Percentiles rank a stretch among this genome's conserved stretches.
Evolutionary conservation across 1,140 invertebrate species (phyloP).

Genomic region (Lordiphosa collinella): DNA sequence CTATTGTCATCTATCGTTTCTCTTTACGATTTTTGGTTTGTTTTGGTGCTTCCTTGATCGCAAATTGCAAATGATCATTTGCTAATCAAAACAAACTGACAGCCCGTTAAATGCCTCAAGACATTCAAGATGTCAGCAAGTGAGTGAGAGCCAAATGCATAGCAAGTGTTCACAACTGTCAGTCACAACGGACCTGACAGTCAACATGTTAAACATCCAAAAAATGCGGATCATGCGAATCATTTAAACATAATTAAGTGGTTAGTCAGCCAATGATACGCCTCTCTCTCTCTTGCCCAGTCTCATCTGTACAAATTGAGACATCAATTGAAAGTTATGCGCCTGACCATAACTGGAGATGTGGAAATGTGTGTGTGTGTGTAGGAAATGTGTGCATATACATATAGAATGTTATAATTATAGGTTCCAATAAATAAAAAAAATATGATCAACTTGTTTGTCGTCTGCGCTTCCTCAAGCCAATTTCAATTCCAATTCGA

Average conservation of each 20-base stretch:
- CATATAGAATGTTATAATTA: conserved; percentile 22
- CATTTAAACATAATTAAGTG: conserved; percentile 12
- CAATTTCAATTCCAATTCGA: not conserved
- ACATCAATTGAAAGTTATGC: conserved; percentile 14
- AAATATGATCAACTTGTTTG: conserved; percentile 35
- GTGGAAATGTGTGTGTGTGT: conserved; percentile 24
- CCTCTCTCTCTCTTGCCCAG: conserved; percentile 4
- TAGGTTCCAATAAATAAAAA: conserved; percentile 14
- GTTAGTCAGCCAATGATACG: conserved; percentile 8
- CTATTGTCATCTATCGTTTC: no score
- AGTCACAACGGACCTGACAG: not conserved
- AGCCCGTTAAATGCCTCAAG: no score
- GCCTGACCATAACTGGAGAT: conserved; percentile 9
- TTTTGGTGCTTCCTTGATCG: no score
- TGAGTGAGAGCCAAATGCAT: no score
- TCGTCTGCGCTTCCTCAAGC: conserved; percentile 15
- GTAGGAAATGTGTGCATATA: conserved; percentile 21
- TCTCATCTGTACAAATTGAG: conserved; percentile 7
- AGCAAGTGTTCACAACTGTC: conserved; percentile 4
- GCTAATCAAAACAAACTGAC: no score
- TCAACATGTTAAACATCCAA: not conserved
- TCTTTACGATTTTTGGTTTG: no score
- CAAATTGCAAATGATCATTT: no score
- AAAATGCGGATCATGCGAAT: conserved; percentile 12
- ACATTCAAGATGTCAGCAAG: no score